Percentiles rank a stretch among this genome's conserved stretches.
Conservation (phyloP, 2,797 vertebrate genomes). For the Micromesistius poutassou region DNA sequence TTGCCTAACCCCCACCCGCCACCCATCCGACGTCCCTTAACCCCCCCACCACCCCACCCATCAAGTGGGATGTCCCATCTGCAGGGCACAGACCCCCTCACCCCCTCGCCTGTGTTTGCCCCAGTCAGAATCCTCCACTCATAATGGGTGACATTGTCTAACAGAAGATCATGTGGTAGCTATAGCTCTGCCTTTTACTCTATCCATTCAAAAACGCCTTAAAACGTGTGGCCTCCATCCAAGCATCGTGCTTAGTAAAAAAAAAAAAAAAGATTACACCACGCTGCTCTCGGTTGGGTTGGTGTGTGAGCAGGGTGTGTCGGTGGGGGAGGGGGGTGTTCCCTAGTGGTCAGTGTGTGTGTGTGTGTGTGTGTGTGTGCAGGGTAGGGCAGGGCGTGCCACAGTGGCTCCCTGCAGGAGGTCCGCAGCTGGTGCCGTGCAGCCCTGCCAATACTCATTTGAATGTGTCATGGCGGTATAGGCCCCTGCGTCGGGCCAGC, state of each 20-base stretch:
- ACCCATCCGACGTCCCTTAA: no score
- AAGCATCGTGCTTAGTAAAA: background rate
- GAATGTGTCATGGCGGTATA: slow-evolving; percentile 61
- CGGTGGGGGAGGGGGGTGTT: no score
- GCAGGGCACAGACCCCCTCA: slow-evolving; percentile 11
- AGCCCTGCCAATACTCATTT: slow-evolving; percentile 66
- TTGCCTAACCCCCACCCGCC: background rate
- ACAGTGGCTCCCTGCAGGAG: slow-evolving; percentile 50
- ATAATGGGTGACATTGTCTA: background rate
- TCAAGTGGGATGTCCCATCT: slow-evolving; percentile 41
- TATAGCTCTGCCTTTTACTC: background rate
- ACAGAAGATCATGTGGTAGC: background rate
- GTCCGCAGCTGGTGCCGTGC: slow-evolving; percentile 64
- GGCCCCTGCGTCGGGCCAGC: slow-evolving; percentile 46
- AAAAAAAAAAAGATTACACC: no score
- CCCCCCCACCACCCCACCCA: slow-evolving; percentile 10
- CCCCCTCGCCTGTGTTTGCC: background rate
- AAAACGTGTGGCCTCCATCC: background rate
- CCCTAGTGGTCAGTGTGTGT: no score
- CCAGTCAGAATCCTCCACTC: background rate
- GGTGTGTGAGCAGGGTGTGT: no score
- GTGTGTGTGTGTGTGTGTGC: slow-evolving; percentile 8
- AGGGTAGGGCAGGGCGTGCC: slow-evolving; percentile 11
- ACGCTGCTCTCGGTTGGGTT: no score
- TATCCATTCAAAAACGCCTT: background rate